Base-by-base conservation (phyloP, 2,113 vertebrate species). In the Strix uralensis region DNA sequence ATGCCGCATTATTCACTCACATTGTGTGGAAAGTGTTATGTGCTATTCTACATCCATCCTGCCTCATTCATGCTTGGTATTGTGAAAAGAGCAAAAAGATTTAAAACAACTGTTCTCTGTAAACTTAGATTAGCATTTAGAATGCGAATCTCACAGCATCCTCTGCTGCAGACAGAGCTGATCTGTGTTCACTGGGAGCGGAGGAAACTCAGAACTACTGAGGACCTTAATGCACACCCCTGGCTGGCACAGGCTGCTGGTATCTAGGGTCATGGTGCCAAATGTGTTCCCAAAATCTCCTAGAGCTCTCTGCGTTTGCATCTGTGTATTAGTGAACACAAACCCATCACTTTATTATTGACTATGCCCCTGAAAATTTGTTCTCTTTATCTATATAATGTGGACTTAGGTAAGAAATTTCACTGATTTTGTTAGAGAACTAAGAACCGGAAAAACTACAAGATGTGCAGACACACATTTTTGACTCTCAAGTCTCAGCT, bases 1-100 rank as follows among this genome's bases (percentile, higher is more conserved):
- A 11, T 3, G 11, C 34, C 9, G 36, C 7, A 0, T 5, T 34
- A 1, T 8, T 18, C 52, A 3, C 38, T 8, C 46, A 0, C 4
- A 0, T 3, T 5, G 40, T 2, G 34, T 20, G 59, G 20, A 58
- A 81, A 63, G 51, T 51, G 77, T 14, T n/a, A 22, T 1, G 6
- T 34, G 70, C 2, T 38, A 34, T 2, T 65, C 73, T 40, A 25
- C 34, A 62, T 1, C 58, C 81, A 26, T 34, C 65, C 72, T 44
- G 55, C 63, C 84, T 34, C 63, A 16, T 1, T 23, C 72, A 18
- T 5, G 51, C 72, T 27, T 4, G 51, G 38, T 2, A 1, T 9
- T 13, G 11, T 49, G 22, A 46, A 51, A 86, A 51, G 21, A 38
- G 52, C 34, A 73, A 20, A 15, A 44, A 59, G 18, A 55, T 51